Percentiles rank a stretch among this genome's conserved stretches.
Evolutionary conservation across 2,888 invertebrate species (phyloP).

Genomic region (Macrosiphum euphorbiae): DNA sequence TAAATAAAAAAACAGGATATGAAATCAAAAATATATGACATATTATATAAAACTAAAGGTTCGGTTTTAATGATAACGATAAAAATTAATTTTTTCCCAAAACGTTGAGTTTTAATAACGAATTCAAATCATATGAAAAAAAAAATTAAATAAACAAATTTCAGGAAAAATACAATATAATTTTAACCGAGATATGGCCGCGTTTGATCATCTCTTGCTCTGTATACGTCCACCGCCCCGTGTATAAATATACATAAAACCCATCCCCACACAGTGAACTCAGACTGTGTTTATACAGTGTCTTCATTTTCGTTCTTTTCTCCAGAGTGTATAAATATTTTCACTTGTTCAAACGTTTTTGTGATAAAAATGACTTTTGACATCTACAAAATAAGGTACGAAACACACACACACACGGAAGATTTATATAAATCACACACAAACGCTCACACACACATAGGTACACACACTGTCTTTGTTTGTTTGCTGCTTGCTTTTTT

Average conservation of each 20-base stretch:
- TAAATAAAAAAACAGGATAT: no score
- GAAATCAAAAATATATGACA: background rate
- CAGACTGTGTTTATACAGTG: background rate
- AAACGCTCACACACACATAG: background rate
- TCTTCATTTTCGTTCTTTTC: background rate
- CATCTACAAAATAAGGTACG: background rate
- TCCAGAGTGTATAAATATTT: background rate
- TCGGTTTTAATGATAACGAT: background rate
- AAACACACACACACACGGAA: background rate
- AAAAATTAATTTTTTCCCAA: background rate
- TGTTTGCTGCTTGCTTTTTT: background rate
- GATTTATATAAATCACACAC: background rate
- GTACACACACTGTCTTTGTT: background rate
- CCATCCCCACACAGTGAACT: background rate
- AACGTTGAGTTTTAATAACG: background rate
- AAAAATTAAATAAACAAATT: background rate
- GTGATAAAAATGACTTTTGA: background rate
- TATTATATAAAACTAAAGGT: background rate
- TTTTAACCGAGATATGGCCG: background rate
- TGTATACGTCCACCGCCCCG: background rate
- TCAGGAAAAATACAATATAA: background rate
- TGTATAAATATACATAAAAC: background rate
- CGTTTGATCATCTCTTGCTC: background rate
- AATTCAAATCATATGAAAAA: background rate
- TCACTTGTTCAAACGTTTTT: background rate